Evolutionary conservation across 2,113 vertebrate species (phyloP).

Genomic region (Anseranas semipalmata): DNA sequence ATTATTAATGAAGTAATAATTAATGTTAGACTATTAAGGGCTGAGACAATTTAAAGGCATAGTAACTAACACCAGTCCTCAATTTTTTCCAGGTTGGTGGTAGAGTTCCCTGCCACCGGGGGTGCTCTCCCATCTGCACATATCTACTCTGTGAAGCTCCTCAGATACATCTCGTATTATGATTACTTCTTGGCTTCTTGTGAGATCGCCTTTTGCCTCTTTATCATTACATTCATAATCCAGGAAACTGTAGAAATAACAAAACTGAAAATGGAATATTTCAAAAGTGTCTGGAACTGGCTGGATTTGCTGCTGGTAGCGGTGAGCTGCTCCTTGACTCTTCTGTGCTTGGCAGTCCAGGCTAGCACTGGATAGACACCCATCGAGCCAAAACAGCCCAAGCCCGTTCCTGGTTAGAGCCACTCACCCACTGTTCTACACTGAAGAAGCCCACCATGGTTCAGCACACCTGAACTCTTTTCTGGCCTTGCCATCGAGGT

Average conservation of each 20-base stretch:
- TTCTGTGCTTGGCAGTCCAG: not conserved
- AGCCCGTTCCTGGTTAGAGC: not conserved
- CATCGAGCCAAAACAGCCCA: not conserved
- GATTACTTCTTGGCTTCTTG: constrained; percentile 75
- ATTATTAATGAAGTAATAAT: not conserved
- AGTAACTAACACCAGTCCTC: not conserved
- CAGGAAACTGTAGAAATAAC: constrained; percentile 55
- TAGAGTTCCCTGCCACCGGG: constrained; percentile 73
- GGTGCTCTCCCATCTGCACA: constrained; percentile 70
- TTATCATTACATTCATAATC: constrained; percentile 50
- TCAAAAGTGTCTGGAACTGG: constrained; percentile 72
- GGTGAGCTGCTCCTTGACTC: constrained; percentile 32
- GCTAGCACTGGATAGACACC: not conserved
- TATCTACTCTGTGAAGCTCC: constrained; percentile 67
- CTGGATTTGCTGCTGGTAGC: constrained; percentile 67
- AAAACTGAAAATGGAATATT: constrained; percentile 58
- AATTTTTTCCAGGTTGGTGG: constrained; percentile 64
- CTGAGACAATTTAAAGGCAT: not conserved
- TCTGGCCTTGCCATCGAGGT: not conserved
- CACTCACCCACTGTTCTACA: not conserved
- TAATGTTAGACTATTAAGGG: not conserved
- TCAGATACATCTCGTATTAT: constrained; percentile 34
- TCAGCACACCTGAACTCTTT: not conserved
- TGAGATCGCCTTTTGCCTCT: constrained; percentile 70
- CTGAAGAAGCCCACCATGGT: not conserved